Evolutionary conservation across 2,113 vertebrate genomes (phyloP), one percentile per base, ranked within the genome.

Genomic region (Damaliscus lunatus): DNA sequence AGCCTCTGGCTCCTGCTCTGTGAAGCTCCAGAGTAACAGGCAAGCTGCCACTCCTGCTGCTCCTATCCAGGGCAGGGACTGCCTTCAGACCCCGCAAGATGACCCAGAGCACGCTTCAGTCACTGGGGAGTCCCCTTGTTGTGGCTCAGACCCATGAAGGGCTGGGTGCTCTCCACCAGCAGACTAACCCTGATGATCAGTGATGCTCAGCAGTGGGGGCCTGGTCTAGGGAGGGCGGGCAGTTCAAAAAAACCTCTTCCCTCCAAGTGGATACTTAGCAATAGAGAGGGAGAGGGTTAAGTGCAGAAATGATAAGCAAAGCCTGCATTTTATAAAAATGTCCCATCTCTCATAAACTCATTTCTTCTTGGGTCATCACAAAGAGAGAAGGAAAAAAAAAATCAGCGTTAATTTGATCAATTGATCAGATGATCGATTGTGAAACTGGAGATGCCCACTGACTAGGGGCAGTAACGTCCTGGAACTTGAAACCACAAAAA

Each of bases 391-490:
- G 1, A 15, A 17, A 19, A 98, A 98, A 98, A 98, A 99, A 99
- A 99, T 99, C 99, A 98, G 98, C 99, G 98, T 99, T 99, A 99
- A 99, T 99, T 98, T 99, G 99, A 99, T 99, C 99, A 99, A 99
- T 99, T 99, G 99, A 99, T 99, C 98, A 99, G 98, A 87, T 98
- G 98, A 99, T 99, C 95, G 98, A 99, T 98, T 99, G 98, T 98
- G 98, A 99, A 99, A 99, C 98, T 99, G 97, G 98, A 99, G 98
- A 98, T 98, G 98, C 98, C 98, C 95, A 98, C 98, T 99, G 98
- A 99, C 99, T 98, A 98, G 98, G 98, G 98, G 98, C 93, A 98
- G 98, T 97, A 98, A 98, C 90, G 98, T 98, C 98, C 98, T 98
- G 98, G 98, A 99, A 98, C 98, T 98, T 98, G 98, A 99, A 98